Base-by-base conservation (phyloP, 2,113 vertebrate genomes). In the Oplegnathus fasciatus region DNA sequence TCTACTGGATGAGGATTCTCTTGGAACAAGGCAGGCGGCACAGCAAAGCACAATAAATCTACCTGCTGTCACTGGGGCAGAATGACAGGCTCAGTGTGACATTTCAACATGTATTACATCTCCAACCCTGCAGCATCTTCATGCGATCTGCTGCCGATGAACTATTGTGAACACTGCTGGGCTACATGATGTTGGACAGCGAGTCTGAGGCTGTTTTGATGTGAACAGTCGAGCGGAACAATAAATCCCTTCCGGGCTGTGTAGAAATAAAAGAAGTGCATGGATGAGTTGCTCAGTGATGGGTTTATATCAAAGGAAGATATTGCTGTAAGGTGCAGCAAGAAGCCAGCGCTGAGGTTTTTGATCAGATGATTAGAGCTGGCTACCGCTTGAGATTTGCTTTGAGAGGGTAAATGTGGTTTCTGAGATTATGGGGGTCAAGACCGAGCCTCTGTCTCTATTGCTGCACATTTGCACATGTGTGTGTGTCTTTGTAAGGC, bases 251-350 rank as follows among this genome's bases (percentile, higher is more conserved):
- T 69, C 71, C 22, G 26, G 84, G 80, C 82, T 48, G 55, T 82
- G 73, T 44, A 76, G 86, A 72, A 85, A 67, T 73, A 78, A 66
- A 75, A 77, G 74, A 83, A 69, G 75, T 37, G 40, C 85, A 87
- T 46, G 79, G 82, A 70, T 86, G 87, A 84, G 61, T 88, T 80
- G 86, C 75, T 86, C 40, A 2, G 68, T 54, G 80, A 79, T 82
- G 86, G 64, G 75, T 86, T 84, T 57, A 81, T 91, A 86, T 90
- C 83, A 93, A 89, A 90, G 72, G 71, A 60, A 86, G 57, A 78
- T 32, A 61, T 79, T 76, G 82, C 78, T 69, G 74, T 54, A n/a
- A 75, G 80, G 85, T 85, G 84, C 48, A 77, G 82, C 42, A 44
- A 65, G 66, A 80, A 26, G 73, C 55, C 66, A 14, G 37, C 1